Evolutionary conservation across 2,113 vertebrate species (phyloP).

Genomic region (Myodes glareolus): DNA sequence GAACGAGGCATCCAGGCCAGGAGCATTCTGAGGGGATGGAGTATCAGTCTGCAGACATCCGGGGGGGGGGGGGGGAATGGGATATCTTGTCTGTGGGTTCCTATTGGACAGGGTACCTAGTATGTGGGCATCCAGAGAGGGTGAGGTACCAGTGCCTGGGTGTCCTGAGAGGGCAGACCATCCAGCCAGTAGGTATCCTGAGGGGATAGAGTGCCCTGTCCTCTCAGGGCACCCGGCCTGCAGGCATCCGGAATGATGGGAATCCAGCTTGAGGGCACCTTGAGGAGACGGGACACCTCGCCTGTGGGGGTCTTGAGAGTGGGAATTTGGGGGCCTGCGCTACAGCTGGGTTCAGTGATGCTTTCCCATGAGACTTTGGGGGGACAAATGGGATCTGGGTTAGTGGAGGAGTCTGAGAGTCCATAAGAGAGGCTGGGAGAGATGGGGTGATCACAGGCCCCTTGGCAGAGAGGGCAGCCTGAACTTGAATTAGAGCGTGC

Average conservation of each 20-base stretch:
- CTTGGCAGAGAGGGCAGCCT: accelerated
- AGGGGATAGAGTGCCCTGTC: background rate
- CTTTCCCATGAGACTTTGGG: accelerated
- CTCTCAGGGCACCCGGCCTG: background rate
- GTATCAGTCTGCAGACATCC: background rate
- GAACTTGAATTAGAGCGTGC: background rate
- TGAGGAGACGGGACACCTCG: no score
- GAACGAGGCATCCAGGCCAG: background rate
- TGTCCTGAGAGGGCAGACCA: background rate
- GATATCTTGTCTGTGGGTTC: no score
- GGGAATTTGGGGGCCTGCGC: background rate
- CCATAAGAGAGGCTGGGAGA: no score
- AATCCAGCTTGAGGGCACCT: background rate
- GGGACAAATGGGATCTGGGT: background rate
- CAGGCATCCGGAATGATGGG: background rate
- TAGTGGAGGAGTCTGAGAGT: no score
- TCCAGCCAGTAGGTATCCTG: background rate
- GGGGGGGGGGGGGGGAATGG: background rate
- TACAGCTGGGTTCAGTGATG: background rate
- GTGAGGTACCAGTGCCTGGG: background rate
- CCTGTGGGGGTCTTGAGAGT: background rate
- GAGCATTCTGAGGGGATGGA: accelerated
- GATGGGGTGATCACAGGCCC: no score
- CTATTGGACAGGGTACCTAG: background rate
- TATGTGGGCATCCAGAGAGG: background rate